Base-by-base conservation (phyloP, 2,888 invertebrate species). In the Heliconius hortense region DNA sequence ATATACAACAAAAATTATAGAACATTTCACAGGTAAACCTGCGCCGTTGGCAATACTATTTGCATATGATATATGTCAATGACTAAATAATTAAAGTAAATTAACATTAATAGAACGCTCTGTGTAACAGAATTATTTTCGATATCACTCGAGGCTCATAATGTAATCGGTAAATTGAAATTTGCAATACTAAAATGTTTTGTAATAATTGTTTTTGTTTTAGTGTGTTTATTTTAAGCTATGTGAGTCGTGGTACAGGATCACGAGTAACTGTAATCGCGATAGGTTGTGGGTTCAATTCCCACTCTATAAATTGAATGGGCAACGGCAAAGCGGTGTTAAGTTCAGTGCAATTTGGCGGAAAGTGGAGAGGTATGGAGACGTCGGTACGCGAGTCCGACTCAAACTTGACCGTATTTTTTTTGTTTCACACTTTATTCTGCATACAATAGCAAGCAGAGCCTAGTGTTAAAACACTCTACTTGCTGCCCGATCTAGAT, bases 131-230 rank as follows among this genome's bases (percentile, higher is more conserved):
- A 71, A 43, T 71, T 21, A 71, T 71, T 59, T 60, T 71, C 71
- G 26, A 71, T 71, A 71, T 71, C 39, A 71, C 71, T 71, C 71
- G 71, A 71, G 71, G 71, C 60, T 59, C 24, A 62, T 62, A 11
- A 5, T 24, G 13, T 56, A 56, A 69, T 69, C 35, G 69, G 31
- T n/a, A 31, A 35, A 69, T 56, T 56, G 56, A 69, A 35, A 56
- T 56, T 15, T 69, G 56, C n/a, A 35, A 31, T 56, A 43, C 24
- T 24, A 10, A 56, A 26, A 28, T 66, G 64, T 66, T 66, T n/a
- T 24, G 24, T 26, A 26, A 39, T 66, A n/a, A 35, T 35, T 35
- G 39, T 64, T 35, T 64, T n/a, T 64, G 64, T 13, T 39, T 35
- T 66, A 66, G 11, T 24, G 8, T 26, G 59, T 21, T 21, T 48